Conservation (phyloP, 1,140 invertebrate species). For the Drosophila kikkawai region DNA sequence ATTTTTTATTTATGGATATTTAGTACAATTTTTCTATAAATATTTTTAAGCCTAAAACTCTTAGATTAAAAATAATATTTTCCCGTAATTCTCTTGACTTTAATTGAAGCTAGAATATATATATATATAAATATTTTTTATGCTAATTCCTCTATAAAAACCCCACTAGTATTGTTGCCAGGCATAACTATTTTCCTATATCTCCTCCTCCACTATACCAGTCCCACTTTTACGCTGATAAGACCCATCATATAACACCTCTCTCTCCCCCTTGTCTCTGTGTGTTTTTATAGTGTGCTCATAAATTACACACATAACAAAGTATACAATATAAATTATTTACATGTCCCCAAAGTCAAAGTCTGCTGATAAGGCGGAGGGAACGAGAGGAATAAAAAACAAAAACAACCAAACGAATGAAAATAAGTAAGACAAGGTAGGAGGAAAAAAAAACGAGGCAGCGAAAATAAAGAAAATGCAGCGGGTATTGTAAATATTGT, state of each 20-base stretch:
- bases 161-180: slow-evolving; percentile 32
- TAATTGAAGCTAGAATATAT: not conserved
- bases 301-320: slow-evolving; percentile 80
- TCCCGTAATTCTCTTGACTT: not conserved
- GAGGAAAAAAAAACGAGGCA: slow-evolving; percentile 14
- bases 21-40: too few relatives aligned
- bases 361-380: slow-evolving; percentile 69
- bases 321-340: slow-evolving; percentile 82
- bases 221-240: slow-evolving; percentile 48
- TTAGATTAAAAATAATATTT: not conserved
- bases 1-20: not conserved
- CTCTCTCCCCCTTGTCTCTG: not conserved
- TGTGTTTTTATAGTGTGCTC: slow-evolving; percentile 55
- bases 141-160: slow-evolving; percentile 13
- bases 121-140: not conserved
- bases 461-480: slow-evolving; percentile 53
- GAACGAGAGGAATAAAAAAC: slow-evolving; percentile 24
- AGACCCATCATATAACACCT: slow-evolving; percentile 66
- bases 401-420: slow-evolving; percentile 15
- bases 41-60: not conserved
- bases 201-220: slow-evolving; percentile 3
- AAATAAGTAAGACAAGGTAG: slow-evolving; percentile 39
- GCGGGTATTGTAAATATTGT: slow-evolving; percentile 37
- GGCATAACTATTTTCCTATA: slow-evolving; percentile 30
- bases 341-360: slow-evolving; percentile 82